A percentile compares a stretch with the other conserved stretches of the same genome.
Conservation (phyloP, 2,113 vertebrate genomes). For the Dipodomys spectabilis region DNA sequence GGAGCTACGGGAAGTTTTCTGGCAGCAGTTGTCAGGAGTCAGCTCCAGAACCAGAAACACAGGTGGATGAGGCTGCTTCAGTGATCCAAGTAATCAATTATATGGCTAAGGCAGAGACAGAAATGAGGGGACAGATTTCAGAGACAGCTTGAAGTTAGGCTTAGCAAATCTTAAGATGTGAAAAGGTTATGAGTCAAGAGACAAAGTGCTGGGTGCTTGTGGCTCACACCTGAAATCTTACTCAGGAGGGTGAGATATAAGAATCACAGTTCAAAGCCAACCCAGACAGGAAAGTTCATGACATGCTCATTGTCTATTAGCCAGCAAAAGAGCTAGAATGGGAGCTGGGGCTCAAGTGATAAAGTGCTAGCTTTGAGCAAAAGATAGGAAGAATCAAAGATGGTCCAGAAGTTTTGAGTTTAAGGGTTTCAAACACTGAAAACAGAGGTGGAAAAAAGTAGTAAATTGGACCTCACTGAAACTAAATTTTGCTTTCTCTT, state of each 20-base stretch:
- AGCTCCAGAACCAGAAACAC: neutral
- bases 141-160: conserved; percentile 19
- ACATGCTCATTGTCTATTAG: too few species aligned
- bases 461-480: conserved; percentile 28
- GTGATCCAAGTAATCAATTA: conserved; percentile 6
- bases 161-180: conserved; percentile 21
- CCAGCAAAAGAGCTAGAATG: too few species aligned
- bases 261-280: too few species aligned
- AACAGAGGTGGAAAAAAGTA: neutral
- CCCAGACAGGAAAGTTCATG: too few species aligned
- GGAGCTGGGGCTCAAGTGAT: too few species aligned
- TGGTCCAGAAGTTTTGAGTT: conserved; percentile 34
- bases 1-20: neutral
- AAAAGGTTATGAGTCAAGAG: conserved; percentile 27
- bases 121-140: conserved; percentile 19
- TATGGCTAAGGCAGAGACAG: neutral
- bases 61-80: neutral
- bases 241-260: too few species aligned
- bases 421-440: conserved; percentile 43
- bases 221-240: too few species aligned
- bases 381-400: conserved; percentile 54
- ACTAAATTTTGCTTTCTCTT: conserved; percentile 54
- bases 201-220: neutral
- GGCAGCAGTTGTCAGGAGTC: neutral
- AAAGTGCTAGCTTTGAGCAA: too few species aligned